Percentiles rank a stretch among this genome's conserved stretches.
Evolutionary conservation across 2,113 vertebrate species (phyloP).

Genomic region (Tychaedon coryphoeus): DNA sequence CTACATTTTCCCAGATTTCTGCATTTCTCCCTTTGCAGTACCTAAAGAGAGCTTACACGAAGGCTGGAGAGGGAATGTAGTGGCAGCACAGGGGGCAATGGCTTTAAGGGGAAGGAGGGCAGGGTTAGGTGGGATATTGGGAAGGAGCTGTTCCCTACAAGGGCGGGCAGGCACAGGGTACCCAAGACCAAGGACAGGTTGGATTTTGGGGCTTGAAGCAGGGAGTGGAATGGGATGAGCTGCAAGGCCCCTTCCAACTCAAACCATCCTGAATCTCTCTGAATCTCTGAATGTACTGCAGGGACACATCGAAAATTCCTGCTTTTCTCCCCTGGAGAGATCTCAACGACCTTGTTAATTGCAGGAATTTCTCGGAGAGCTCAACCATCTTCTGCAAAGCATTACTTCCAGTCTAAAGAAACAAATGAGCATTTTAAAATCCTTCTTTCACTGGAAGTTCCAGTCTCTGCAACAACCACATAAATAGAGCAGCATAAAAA

Average conservation of each 20-base stretch:
- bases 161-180: neutral
- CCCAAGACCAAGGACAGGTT: neutral
- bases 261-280: no score
- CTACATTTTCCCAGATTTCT: neutral
- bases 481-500: neutral
- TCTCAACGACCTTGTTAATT: neutral
- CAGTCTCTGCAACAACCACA: neutral
- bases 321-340: neutral
- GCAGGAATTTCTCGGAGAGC: neutral
- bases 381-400: neutral
- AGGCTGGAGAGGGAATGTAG: neutral
- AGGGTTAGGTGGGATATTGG: accelerated
- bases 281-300: neutral
- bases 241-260: no score
- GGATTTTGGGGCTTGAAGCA: neutral
- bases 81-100: neutral
- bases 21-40: neutral
- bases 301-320: neutral
- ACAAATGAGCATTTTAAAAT: neutral
- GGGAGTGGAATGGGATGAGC: no score
- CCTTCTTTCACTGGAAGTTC: neutral
- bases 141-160: neutral
- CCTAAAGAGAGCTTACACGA: accelerated
- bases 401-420: neutral
- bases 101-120: no score